Evolutionary conservation across 1,140 invertebrate species (phyloP).

Genomic region (Drosophila mayri): DNA sequence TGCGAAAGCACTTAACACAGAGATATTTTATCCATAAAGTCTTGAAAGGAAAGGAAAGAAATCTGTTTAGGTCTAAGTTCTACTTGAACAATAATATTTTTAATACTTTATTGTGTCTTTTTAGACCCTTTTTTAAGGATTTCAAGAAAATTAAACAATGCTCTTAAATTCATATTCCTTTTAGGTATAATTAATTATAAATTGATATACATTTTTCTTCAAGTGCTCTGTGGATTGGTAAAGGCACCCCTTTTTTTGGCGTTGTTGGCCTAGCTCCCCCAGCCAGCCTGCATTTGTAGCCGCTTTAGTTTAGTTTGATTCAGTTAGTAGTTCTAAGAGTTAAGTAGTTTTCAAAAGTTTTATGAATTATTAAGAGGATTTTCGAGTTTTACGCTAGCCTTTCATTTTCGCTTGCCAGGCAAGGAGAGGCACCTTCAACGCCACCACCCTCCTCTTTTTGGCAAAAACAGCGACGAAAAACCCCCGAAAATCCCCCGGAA

Average conservation of each 20-base stretch:
- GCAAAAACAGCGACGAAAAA: neutral
- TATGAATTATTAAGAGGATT: slow-evolving; percentile 83
- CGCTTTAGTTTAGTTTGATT: slow-evolving; percentile 80
- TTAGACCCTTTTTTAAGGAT: too few relatives aligned
- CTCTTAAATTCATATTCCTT: too few relatives aligned
- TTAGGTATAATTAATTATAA: neutral
- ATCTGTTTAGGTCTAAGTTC: too few relatives aligned
- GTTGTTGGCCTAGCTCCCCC: neutral
- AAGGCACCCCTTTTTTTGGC: slow-evolving; percentile 16
- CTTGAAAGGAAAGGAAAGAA: too few relatives aligned
- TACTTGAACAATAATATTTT: too few relatives aligned
- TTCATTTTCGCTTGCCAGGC: slow-evolving; percentile 53
- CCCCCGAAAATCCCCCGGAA: slow-evolving; percentile 1
- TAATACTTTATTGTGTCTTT: too few relatives aligned
- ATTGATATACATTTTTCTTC: neutral
- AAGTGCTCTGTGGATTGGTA: slow-evolving; percentile 12
- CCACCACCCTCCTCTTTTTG: neutral
- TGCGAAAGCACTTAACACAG: too few relatives aligned
- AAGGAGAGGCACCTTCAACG: neutral
- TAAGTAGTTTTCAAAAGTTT: slow-evolving; percentile 82
- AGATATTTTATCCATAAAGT: too few relatives aligned
- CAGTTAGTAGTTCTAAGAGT: slow-evolving; percentile 83
- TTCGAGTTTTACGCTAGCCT: slow-evolving; percentile 81
- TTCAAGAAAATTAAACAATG: neutral
- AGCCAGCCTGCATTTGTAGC: slow-evolving; percentile 54